Conservation (phyloP, 2,888 invertebrate species). For the Doris montereyensis region DNA sequence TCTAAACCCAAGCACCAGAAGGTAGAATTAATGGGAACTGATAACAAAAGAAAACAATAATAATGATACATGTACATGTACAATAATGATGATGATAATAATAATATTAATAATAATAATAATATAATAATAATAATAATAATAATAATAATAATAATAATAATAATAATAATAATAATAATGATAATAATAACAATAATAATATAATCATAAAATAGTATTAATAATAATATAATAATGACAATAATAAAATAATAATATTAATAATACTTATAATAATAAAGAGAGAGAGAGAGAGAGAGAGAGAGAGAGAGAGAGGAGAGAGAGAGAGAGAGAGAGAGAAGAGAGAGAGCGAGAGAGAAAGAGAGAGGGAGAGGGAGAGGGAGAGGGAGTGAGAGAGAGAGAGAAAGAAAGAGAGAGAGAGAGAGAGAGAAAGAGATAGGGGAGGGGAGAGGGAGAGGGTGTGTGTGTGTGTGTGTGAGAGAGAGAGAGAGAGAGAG, state of each 20-base stretch:
- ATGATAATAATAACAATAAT: not conserved
- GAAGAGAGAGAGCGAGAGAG: not conserved
- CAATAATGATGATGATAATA: not conserved
- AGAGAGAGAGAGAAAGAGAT: not conserved
- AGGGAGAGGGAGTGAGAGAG: not conserved
- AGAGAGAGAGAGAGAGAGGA: not conserved
- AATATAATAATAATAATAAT: constrained; percentile 10
- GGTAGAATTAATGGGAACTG: no score
- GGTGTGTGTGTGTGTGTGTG: not conserved
- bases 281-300: not conserved
- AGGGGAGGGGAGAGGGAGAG: not conserved
- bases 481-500: not conserved
- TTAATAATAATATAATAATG: not conserved
- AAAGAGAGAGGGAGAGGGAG: not conserved
- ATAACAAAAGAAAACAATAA: no score
- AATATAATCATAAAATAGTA: constrained; percentile 13
- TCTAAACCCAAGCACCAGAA: no score
- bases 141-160: not conserved
- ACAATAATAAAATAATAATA: not conserved
- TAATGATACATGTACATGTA: no score
- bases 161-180: not conserved
- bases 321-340: not conserved
- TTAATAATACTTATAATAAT: not conserved
- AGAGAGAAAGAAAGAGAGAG: not conserved
- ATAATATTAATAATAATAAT: not conserved